Evolutionary conservation across 1,140 invertebrate species (phyloP), one percentile per base, ranked within the genome.

Genomic region (Zeugodacus cucurbitae): DNA sequence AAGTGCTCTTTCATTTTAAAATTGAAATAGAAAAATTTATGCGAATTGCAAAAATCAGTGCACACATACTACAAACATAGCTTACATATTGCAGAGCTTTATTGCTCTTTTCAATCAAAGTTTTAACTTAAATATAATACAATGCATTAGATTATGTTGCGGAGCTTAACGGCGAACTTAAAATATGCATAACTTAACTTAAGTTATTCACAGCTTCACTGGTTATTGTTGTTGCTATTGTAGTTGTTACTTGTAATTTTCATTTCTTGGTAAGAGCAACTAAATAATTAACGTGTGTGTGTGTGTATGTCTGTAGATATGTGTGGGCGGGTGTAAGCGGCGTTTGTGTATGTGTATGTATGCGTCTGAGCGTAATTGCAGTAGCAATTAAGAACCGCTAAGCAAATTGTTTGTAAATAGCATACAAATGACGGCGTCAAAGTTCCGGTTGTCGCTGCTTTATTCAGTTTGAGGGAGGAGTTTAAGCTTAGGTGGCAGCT

Each of bases 131-230:
- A 70, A 32, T 22, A 62, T 62, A 10, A 70, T 82, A 82, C 70
- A 78, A 32, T 67, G 26, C 34, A 7, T n/a, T 22, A 14, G 3
- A 74, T 37, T 74, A 74, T 74, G 67, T 34, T 37, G 22, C 22
- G 34, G 34, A 74, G 67, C 67, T 74, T 74, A 74, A 74, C 34
- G 17, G 67, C 34, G n/a, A 74, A 74, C 67, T 74, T 74, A 74
- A 74, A 20, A 22, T 37, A 74, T 41, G 67, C 67, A 48, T 32
- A 82, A 82, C 67, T 74, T 29, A 82, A 82, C 74, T 82, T 48
- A 82, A 82, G 48, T 44, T 82, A 82, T 82, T 82, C 74, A 82
- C 74, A 82, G 74, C 74, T 26, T 82, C 41, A 82, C 41, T 82
- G 74, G 22, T 82, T 82, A 82, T 48, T 82, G 41, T 48, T 78